phyloP scores from a whole-genome alignment of 1,140 invertebrate genomes.

The Caenorhabditis remanei region DNA sequence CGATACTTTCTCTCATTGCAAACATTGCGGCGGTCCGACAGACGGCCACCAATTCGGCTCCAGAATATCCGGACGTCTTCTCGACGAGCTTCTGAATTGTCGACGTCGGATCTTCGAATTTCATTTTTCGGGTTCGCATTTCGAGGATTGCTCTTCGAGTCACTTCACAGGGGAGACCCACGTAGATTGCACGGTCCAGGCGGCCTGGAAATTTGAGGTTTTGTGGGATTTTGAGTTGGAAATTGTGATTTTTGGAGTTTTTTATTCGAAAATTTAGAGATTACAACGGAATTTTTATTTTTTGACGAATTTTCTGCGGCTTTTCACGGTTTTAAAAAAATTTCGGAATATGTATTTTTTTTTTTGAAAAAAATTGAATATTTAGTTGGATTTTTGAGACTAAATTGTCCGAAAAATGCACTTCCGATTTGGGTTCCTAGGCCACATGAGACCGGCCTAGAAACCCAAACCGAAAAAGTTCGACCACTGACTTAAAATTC shows the following conservation, averaged over 20 bases:
- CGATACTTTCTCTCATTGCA: conserved; percentile 84
- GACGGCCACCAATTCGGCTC: conserved; percentile 88
- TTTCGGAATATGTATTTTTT: too few species aligned
- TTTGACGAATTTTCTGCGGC: too few species aligned
- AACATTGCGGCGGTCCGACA: conserved; percentile 88
- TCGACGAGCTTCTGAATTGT: conserved; percentile 20
- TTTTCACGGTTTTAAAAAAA: too few species aligned
- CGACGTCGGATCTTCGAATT: conserved; percentile 81
- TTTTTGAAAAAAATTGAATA: too few species aligned
- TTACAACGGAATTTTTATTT: too few species aligned
- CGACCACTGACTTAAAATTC: too few species aligned
- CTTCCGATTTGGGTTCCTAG: too few species aligned
- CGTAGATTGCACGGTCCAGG: conserved; percentile 89
- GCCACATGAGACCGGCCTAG: too few species aligned
- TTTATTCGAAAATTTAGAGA: too few species aligned
- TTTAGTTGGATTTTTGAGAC: too few species aligned
- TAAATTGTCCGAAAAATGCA: too few species aligned
- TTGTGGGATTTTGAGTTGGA: neutral
- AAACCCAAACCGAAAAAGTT: too few species aligned
- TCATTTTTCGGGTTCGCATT: conserved; percentile 82
- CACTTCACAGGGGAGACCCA: conserved; percentile 85
- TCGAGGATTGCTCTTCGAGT: conserved; percentile 85
- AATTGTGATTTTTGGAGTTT: neutral
- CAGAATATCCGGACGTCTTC: conserved; percentile 83
- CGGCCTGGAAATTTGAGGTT: conserved; percentile 80